Conservation (phyloP, 2,888 invertebrate species). For the Rotaria magnacalcarata region DNA sequence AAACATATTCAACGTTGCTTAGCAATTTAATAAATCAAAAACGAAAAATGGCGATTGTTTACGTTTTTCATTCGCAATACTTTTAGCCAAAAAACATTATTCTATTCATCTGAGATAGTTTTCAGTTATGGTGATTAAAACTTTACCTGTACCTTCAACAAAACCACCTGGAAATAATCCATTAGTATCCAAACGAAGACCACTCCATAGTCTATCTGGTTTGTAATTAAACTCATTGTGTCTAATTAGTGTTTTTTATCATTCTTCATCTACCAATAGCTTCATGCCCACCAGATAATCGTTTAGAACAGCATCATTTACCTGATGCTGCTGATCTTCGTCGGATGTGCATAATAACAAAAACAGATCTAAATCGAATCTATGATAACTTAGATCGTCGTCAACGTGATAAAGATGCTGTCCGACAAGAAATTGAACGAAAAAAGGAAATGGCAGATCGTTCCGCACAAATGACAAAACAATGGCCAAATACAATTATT, state of each 20-base stretch:
- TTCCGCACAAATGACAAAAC: slow-evolving; percentile 56
- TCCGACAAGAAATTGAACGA: slow-evolving; percentile 51
- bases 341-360: slow-evolving; percentile 55
- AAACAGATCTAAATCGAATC: slow-evolving; percentile 57
- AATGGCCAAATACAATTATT: slow-evolving; percentile 58
- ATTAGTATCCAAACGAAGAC: background rate
- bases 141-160: background rate
- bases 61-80: background rate
- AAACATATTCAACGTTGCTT: background rate
- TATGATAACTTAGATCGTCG: slow-evolving; percentile 55
- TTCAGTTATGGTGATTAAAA: background rate
- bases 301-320: background rate
- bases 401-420: slow-evolving; percentile 55
- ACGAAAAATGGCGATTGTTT: background rate
- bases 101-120: background rate
- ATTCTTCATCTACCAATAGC: background rate
- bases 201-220: background rate
- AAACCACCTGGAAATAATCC: background rate
- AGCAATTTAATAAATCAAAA: background rate
- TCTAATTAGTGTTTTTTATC: too few relatives aligned
- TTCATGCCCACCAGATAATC: background rate
- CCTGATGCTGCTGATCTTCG: slow-evolving; percentile 46
- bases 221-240: background rate
- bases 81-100: background rate
- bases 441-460: slow-evolving; percentile 53